Conservation (phyloP, 2,888 invertebrate genomes). For the Drosophila glabriapex region DNA sequence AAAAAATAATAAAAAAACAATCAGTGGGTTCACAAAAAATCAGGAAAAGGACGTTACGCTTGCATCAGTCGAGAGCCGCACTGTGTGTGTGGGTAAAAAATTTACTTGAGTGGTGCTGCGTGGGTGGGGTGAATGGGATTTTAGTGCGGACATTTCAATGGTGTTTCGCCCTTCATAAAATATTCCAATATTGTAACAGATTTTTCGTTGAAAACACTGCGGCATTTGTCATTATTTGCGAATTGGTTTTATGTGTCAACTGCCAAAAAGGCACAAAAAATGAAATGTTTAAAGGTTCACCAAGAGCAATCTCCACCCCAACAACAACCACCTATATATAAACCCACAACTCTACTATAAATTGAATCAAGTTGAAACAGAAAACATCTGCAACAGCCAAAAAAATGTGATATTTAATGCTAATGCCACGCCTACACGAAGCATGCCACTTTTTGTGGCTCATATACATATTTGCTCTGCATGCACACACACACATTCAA, state of each 20-base stretch:
- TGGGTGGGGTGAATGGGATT: conserved; percentile 4
- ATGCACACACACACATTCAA: conserved; percentile 5
- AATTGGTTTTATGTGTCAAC: conserved; percentile 57
- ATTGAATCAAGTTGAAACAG: conserved; percentile 45
- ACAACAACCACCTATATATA: not conserved
- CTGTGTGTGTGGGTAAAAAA: conserved; percentile 25
- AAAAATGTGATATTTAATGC: conserved; percentile 41
- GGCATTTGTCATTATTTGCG: conserved; percentile 67
- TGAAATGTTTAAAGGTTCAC: conserved; percentile 34
- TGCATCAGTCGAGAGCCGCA: conserved; percentile 49
- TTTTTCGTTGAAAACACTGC: conserved; percentile 40
- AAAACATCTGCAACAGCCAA: conserved; percentile 16
- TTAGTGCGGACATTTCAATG: conserved; percentile 39
- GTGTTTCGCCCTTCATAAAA: conserved; percentile 63
- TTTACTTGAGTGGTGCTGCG: conserved; percentile 14
- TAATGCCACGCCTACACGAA: conserved; percentile 37
- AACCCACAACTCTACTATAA: conserved; percentile 18
- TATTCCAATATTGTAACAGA: conserved; percentile 77
- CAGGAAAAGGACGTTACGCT: conserved; percentile 70
- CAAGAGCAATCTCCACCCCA: not conserved
- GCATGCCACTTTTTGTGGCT: conserved; percentile 16
- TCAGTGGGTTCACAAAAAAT: conserved; percentile 46
- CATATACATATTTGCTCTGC: conserved; percentile 45
- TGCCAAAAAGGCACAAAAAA: conserved; percentile 33
- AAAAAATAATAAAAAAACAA: conserved; percentile 42